Evolutionary conservation across 2,797 vertebrate genomes (phyloP), one percentile per base, ranked within the genome.

Genomic region (Acomys russatus): DNA sequence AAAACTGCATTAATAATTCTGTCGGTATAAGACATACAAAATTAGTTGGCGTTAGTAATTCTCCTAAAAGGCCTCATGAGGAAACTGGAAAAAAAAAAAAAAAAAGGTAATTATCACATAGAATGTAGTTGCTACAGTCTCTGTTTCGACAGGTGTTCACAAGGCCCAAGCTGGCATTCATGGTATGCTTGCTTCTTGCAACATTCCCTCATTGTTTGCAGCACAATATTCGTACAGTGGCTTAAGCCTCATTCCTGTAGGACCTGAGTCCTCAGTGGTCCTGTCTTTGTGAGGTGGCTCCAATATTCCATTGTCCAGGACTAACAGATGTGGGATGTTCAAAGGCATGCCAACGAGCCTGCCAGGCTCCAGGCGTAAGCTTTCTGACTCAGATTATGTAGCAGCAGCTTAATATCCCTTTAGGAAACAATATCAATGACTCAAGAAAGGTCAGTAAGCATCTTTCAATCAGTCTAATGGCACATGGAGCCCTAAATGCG

Each of bases 1-100:
- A 51, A 74, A 82, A 17, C 54, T 77, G 3, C 30, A 90, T 77
- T 61, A 86, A 51, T 76, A 95, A 35, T 82, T 82, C 73, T 93
- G 23, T 22, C 30, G 28, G 76, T 14, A 4, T 59, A 56, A 77
- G 56, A 79, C 25, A 56, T 38, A 70, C 61, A 80, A 95, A 94
- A 87, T 77, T 84, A 86, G 11, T 56, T 80, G 59, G 74, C 20
- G 68, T 30, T 56, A n/a, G 11, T 64, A 73, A 94, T 25, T 11
- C 51, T 91, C 35, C 28, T n/a, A 38, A 38, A 89, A 94, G 79
- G 17, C 49, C 79, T 38, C 35, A 49, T 51, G 23, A 92, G 33
- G 68, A 70, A 90, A 23, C 64, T 73, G 71, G 22, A 71, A 17
- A 59, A 23, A 14, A 22, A 49, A 76, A 83, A 92, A 23, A 14